Evolutionary conservation across 2,113 vertebrate species (phyloP), one percentile per base, ranked within the genome.

Genomic region (Atrichornis clamosus): DNA sequence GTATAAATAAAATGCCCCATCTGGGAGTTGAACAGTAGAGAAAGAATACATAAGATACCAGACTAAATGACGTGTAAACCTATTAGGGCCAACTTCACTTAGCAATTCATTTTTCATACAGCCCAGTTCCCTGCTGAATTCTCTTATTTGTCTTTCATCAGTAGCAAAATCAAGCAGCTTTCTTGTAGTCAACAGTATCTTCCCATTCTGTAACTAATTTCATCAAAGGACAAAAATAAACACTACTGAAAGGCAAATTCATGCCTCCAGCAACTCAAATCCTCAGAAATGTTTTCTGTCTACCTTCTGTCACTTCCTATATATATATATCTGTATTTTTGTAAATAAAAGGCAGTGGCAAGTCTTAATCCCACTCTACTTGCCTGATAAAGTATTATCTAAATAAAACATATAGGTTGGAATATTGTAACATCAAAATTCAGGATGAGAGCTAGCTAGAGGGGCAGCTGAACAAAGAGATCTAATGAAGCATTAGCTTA

Each of bases 401-500:
- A 97, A 97, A 91, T 87, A 78, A 96, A 97, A 93, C 87, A 94
- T 60, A 86, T 4, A 84, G 74, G 55, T 93, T 97, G 86, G 97
- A 97, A 97, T 97, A 97, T 76, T 90, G 94, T 92, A 95, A 97
- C 97, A 95, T 93, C 96, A 95, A 97, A 95, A 97, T 97, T 98
- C 96, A 97, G 97, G 98, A 98, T 46, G 59, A 97, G 97, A 98
- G 97, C 92, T 98, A 98, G 97, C 98, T 96, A 96, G 97, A 98
- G 98, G 98, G 98, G 97, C 93, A 96, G 88, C 93, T 98, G 95
- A 98, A 98, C 97, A 98, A 98, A 98, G 97, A 96, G 96, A 98
- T 95, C 76, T 98, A 98, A 98, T 97, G 98, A 98, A 98, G 97
- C 97, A 96, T 97, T 97, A 96, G 95, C 96, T 97, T 96, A 98